Base-by-base conservation (phyloP, 1,140 invertebrate genomes). In the Cydia splendana region DNA sequence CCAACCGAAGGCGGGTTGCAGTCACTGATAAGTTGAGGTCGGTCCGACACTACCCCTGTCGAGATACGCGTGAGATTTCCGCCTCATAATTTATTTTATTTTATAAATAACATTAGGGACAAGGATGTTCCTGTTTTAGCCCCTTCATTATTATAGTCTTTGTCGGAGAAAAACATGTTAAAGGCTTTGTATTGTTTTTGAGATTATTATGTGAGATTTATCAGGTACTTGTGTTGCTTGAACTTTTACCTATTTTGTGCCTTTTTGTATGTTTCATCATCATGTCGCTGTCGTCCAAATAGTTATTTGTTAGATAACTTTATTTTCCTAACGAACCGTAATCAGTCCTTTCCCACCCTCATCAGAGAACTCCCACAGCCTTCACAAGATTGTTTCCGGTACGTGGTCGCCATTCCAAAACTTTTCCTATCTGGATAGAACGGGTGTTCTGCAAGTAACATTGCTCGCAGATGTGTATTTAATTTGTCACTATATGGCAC, bases 1-100 rank as follows among this genome's bases (percentile, higher is more conserved):
- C 57, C 28, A 24, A 38, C 28, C 30, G 9, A 69, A 34, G 65
- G 28, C 65, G 65, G 13, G 20, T 28, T 13, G 28, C 65, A 2
- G 57, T 18, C n/a, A 57, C 65, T 69, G 65, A 69, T 69, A 69
- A 69, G 57, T 2, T 38, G 65, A 30, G 65, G n/a, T 2, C 30
- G 65, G 30, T 38, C 65, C 65, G 15, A 69, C 57, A 62, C 57
- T 38, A 69, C n/a, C 65, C 65, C 28, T 65, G 65, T 28, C 57
- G 57, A 62, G 57, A 62, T 38, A 69, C 15, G 28, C 18, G 24
- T 69, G 65, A 62, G 57, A 34, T 7, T 69, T 69, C 65, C 30
- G 65, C 65, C 28, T 69, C 65, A 34, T 69, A 34, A 69, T 69
- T 38, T n/a, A 69, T 62, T 62, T 69, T 30, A 38, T 2, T 30